Conservation (phyloP, 2,888 invertebrate species). For the Keiferia lycopersicella region DNA sequence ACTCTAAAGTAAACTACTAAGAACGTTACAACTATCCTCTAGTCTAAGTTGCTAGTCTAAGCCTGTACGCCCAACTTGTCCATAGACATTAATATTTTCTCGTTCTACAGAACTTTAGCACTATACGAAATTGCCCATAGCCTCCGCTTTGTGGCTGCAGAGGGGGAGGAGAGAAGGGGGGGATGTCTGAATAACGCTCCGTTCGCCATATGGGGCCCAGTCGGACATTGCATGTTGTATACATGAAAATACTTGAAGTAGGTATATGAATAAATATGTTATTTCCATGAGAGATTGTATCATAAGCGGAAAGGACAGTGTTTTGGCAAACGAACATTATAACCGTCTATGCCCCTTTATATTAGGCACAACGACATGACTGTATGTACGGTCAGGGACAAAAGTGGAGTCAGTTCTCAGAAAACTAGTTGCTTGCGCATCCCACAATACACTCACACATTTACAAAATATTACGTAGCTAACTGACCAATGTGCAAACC, state of each 20-base stretch:
- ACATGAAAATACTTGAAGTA: conserved; percentile 17
- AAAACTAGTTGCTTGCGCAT: too few species aligned
- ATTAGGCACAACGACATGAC: background rate
- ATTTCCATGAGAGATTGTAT: background rate
- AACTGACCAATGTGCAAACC: too few species aligned
- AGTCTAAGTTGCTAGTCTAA: background rate
- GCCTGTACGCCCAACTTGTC: conserved; percentile 16
- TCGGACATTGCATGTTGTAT: conserved; percentile 27
- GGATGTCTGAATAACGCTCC: conserved; percentile 27
- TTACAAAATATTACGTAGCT: too few species aligned
- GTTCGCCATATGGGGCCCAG: conserved; percentile 31
- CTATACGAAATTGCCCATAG: conserved; percentile 21
- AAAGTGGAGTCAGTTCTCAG: too few species aligned
- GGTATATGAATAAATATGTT: background rate
- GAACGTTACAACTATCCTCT: background rate
- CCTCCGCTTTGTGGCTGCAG: conserved; percentile 11
- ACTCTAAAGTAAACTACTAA: background rate
- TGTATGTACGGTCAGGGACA: too few species aligned
- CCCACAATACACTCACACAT: too few species aligned
- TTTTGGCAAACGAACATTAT: background rate
- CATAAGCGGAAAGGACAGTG: background rate
- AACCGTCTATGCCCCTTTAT: background rate
- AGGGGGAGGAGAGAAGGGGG: conserved; percentile 16
- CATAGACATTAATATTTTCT: conserved; percentile 24
- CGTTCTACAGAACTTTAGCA: conserved; percentile 22